These are phyloP conservation scores for Orthosia gracilis DNA, from an alignment of 2,888 invertebrate species.

Conservation along the genomic window DNA sequence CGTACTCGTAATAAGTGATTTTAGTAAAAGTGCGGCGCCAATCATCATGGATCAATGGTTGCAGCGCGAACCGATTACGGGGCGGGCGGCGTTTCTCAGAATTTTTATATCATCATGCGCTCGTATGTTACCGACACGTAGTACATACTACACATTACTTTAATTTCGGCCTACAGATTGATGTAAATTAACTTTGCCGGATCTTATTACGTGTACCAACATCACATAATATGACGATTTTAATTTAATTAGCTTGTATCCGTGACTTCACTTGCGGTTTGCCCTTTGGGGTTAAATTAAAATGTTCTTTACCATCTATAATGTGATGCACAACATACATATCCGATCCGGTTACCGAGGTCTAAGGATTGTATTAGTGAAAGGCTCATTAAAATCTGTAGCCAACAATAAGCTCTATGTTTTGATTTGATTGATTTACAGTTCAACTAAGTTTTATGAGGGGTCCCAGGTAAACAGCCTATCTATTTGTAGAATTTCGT, in stretches of 20 bases:
- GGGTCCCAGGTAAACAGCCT: slow-evolving; percentile 1
- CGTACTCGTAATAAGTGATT: slow-evolving; percentile 61
- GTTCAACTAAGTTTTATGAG: slow-evolving; percentile 1
- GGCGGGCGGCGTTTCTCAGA: slow-evolving; percentile 63
- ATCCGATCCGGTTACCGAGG: slow-evolving; percentile 58
- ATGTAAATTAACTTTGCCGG: slow-evolving; percentile 48
- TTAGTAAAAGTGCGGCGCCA: slow-evolving; percentile 64
- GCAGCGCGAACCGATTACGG: slow-evolving; percentile 57
- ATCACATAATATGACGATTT: slow-evolving; percentile 39
- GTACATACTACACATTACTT: slow-evolving; percentile 57
- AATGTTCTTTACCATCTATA: slow-evolving; percentile 47
- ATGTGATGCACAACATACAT: slow-evolving; percentile 55
- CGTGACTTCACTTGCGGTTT: slow-evolving; percentile 35
- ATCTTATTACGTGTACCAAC: slow-evolving; percentile 48
- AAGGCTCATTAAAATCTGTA: slow-evolving; percentile 60
- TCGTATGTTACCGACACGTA: slow-evolving; percentile 60
- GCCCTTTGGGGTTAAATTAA: slow-evolving; percentile 58
- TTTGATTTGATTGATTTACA: slow-evolving; percentile 33
- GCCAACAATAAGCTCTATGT: slow-evolving; percentile 37
- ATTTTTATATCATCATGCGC: slow-evolving; percentile 59
- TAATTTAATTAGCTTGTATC: slow-evolving; percentile 51
- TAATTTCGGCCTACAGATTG: slow-evolving; percentile 56
- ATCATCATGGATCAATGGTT: slow-evolving; percentile 64
- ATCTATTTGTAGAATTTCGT: background rate
- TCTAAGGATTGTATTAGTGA: slow-evolving; percentile 60